Base-by-base conservation (phyloP, 2,888 invertebrate species). In the Sepioteuthis lessoniana region DNA sequence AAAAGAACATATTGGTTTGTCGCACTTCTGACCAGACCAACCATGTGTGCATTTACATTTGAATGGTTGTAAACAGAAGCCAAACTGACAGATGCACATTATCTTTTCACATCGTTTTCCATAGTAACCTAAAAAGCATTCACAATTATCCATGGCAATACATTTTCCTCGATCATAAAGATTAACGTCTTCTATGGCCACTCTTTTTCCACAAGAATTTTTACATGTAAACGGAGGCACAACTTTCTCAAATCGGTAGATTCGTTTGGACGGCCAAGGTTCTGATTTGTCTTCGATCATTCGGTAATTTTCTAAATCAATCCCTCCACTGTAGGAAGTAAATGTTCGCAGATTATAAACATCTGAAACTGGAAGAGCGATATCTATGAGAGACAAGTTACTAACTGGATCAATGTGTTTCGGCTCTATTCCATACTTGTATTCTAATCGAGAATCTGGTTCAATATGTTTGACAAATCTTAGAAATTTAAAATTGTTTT, bases 31-130 rank as follows among this genome's bases (percentile, higher is more conserved):
- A 28, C 95, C 95, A 38, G 31, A 47, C 95, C 95, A 95, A 2
- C 95, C 95, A 47, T 94, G 25, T 21, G 95, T 93, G 94, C 95
- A 95, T 35, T 94, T 95, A 94, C 95, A 95, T 31, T 37, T 93
- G 35, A 93, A 76, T 35, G 95, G 95, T 76, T 94, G 90, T 37
- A 94, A 37, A 94, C 95, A 95, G 28, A 94, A 31, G 0, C 95
- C 95, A 94, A 95, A 93, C 28, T 94, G 93, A 95, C 95, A 95
- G 3, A 91, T 94, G 94, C 95, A 95, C 21, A 94, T 93, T 94
- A 95, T 94, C 0, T 94, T 94, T 25, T 94, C 94, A 95, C 95
- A 95, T 21, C 90, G 90, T 21, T 94, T 94, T 38, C 95, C 95
- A 94, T 94, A 95, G 90, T 94, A 95, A 21, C 95, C 95, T 91